Evolutionary conservation across 2,113 vertebrate genomes (phyloP), one percentile per base, ranked within the genome.

Genomic region (zebrafish (Danio rerio)): DNA sequence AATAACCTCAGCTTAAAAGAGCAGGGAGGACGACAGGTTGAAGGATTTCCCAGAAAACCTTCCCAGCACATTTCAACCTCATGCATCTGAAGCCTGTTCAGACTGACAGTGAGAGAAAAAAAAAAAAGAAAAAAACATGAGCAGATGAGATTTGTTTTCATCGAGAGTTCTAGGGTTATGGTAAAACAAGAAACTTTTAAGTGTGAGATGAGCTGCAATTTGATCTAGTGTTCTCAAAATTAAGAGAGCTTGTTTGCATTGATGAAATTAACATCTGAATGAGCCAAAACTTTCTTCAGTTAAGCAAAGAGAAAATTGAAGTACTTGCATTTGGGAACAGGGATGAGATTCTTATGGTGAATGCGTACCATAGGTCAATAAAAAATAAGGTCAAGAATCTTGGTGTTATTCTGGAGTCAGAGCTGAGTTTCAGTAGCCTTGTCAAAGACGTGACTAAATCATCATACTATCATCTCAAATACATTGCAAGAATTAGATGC

Each of bases 21-120:
- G 53, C 53, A 21, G 6, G 7, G 20, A 31, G 31, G 31, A 16
- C 10, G 15, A 18, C 15, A 43, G 16, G 45, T 61, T 52, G 6
- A 52, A n/a, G 15, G 56, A 9, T 42, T 81, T 62, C 56, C 68
- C 56, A 18, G 68, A 61, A 61, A 81, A 49, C 55, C 11, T 71
- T 71, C 47, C 7, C 69, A 77, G 43, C 6, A 5, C 55, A 76
- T 45, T 47, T 61, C 5, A 56, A 10, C 69, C n/a, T 74, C 52
- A n/a, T 12, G 58, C n/a, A 75, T 47, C 53, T 61, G 43, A 76
- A 76, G 7, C n/a, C 53, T 20, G 55, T 13, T 45, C 40, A 75
- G 9, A 45, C 9, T 75, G n/a, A 45, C 16, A 20, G 72, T 2
- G 11, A 71, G 47, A 12, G 18, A 21, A 70, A 49, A 49, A 52